Evolutionary conservation across 2,113 vertebrate genomes (phyloP), one percentile per base, ranked within the genome.

Genomic region (Ceuthmochares aereus): DNA sequence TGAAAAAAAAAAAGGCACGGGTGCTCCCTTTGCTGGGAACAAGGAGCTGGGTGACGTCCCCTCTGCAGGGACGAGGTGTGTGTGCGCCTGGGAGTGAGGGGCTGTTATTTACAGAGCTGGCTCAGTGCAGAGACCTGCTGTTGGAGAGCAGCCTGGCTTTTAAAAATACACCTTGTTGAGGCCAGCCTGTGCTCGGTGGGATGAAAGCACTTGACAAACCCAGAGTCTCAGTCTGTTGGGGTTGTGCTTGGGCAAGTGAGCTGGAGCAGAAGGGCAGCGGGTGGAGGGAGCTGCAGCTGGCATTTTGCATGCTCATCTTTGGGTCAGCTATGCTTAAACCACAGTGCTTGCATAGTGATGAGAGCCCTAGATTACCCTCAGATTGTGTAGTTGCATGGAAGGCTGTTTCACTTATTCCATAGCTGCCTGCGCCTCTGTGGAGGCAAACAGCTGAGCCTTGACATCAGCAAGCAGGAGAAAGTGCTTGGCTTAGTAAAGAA

Each of bases 281-380:
- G 3, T 3, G 8, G 37, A 20, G 47, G 36, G 32, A 47, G 59
- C 40, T 47, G 49, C 34, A 6, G 30, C 21, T 18, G 63, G 14
- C 14, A 1, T 55, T 47, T 55, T 16, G 32, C 8, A 0, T 5
- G 27, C 32, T 15, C 2, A 0, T 5, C 15, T 40, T 69, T 19
- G 64, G 40, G 45, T 14, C 16, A 36, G 43, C 43, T 58, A 4
- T 0, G 3, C 52, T 36, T 30, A 12, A 32, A 17, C 11, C 11
- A 1, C 6, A 43, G 34, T 11, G 22, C 19, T 17, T 22, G 2
- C 26, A 14, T 23, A 37, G 14, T 19, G 54, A 0, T 1, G 14
- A 25, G 77, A 45, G 23, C 40, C 37, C 40, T 7, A 2, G 9
- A n/a, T 9, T 14, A 7, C 29, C 25, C 67, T 11, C 59, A 29